Conservation (phyloP, 2,113 vertebrate species). For the Scortum barcoo region DNA sequence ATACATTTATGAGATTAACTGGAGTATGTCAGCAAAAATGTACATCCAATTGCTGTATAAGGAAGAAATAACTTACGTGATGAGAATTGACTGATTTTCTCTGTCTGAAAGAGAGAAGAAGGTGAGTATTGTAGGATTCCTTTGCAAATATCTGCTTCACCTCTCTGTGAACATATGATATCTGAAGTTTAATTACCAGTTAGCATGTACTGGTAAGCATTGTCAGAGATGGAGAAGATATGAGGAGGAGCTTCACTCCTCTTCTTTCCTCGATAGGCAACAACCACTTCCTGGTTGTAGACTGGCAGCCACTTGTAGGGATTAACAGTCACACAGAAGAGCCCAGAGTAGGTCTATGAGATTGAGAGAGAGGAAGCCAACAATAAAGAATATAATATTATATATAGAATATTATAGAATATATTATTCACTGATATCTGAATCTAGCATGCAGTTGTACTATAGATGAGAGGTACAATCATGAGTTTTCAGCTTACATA, state of each 20-base stretch:
- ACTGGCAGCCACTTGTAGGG: slow-evolving; percentile 94
- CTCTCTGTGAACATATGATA: not conserved
- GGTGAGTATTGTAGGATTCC: not conserved
- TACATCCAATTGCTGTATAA: no score
- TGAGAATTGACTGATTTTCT: slow-evolving; percentile 82
- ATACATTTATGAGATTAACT: not conserved
- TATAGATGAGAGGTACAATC: not conserved
- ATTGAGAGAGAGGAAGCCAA: not conserved
- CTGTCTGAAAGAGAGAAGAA: slow-evolving; percentile 68
- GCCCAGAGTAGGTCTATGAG: slow-evolving; percentile 83
- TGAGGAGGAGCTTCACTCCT: slow-evolving; percentile 92
- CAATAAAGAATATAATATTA: no score
- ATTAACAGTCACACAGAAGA: slow-evolving; percentile 93
- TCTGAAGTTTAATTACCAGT: slow-evolving; percentile 80
- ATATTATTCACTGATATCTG: not conserved
- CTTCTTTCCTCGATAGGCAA: slow-evolving; percentile 93
- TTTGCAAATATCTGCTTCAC: not conserved
- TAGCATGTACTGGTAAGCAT: slow-evolving; percentile 93
- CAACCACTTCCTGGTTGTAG: slow-evolving; percentile 90
- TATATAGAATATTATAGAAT: not conserved
- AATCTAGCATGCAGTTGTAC: no score
- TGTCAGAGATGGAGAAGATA: slow-evolving; percentile 96
- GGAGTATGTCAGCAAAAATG: not conserved
- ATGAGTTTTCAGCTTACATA: slow-evolving; percentile 67
- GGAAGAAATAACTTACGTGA: slow-evolving; percentile 71